Percentiles rank a stretch among this genome's conserved stretches.
These are phyloP conservation scores for Didymodactylos carnosus DNA, from an alignment of 2,888 invertebrate species.

Conservation along the genomic window DNA sequence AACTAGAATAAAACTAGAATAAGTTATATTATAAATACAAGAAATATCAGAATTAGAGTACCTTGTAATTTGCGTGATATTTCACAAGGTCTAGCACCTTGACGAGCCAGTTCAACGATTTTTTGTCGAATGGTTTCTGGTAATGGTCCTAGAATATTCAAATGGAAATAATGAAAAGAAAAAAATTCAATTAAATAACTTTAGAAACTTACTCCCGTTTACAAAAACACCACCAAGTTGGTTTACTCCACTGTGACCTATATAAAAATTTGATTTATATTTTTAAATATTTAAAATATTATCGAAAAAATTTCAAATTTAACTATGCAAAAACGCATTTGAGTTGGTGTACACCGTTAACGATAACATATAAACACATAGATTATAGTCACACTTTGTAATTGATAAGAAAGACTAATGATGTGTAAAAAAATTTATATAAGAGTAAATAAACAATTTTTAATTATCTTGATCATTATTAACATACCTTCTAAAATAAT, in stretches of 20 bases:
- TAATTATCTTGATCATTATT: no score
- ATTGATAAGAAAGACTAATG: no score
- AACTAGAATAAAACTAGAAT: constrained; percentile 38
- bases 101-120: constrained; percentile 81
- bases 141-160: constrained; percentile 62
- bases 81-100: constrained; percentile 86
- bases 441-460: no score
- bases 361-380: no score
- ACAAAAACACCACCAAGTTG: neutral
- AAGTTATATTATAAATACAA: neutral
- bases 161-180: no score
- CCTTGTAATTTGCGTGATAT: constrained; percentile 46
- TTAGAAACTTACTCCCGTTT: no score
- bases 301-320: neutral
- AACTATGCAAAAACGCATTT: no score
- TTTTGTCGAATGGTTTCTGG: constrained; percentile 88
- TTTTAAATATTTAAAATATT: neutral
- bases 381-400: no score
- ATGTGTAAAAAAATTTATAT: no score
- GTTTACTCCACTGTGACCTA: neutral
- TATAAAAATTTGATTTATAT: neutral
- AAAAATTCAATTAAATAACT: no score
- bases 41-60: neutral
- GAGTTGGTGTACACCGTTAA: no score
- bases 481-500: neutral